Base-by-base conservation (phyloP, 2,113 vertebrate genomes). In the Mustelus asterias region DNA sequence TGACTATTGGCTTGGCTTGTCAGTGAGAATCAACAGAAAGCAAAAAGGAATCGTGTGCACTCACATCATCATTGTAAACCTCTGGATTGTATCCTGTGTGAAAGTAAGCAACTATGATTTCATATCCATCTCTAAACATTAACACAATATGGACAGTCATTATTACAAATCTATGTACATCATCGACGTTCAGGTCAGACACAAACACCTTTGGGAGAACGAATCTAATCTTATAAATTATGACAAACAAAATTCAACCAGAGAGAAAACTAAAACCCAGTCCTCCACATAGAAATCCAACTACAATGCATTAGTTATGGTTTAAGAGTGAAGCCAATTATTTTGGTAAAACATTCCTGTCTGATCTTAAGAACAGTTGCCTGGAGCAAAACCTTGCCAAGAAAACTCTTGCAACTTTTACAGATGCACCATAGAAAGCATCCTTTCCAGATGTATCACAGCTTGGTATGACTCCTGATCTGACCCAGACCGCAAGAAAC, bases 31-130 rank as follows among this genome's bases (percentile, higher is more conserved):
- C 9, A 76, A 76, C 1, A 9, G 72, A 76, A 76, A 76, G 72
- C 26, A 33, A 33, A 76, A n/a, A 76, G 29, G 72, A 76, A 33
- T 76, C 33, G 26, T 22, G 7, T 2, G 11, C 72, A 33, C 72
- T 33, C 72, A 33, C 7, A 26, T 76, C 72, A 76, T 76, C 8
- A 0, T 76, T 16, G 63, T 99, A 99, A 97, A 98, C 98, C 96
- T 97, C 97, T 0, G 99, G 99, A 97, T 98, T 98, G 78, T 99
- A 99, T 95, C 99, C 99, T 65, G 98, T 98, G 96, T 99, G 98
- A 97, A 99, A 99, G 96, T 99, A 99, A 88, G 99, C 98, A 96
- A 99, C 98, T 9, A 99, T 98, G 0, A 99, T 97, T 97, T 99
- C 99, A 86, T 97, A 97, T 96, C 98, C 97, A 0, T 98, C 98